Evolutionary conservation across 2,113 vertebrate genomes (phyloP).

Genomic region (Cryptomyrus ogoouensis): DNA sequence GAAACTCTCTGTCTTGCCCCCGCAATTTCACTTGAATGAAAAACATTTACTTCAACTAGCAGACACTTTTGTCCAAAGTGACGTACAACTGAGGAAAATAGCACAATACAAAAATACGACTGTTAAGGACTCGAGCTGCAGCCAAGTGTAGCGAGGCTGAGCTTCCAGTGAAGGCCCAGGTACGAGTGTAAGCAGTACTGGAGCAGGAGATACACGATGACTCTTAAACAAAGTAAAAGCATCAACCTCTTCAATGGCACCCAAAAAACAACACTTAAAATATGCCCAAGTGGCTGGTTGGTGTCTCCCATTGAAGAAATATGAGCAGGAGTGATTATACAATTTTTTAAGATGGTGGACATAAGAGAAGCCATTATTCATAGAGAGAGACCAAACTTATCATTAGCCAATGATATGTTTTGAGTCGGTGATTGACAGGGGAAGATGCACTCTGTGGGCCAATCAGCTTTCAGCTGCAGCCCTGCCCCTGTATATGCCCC

Average conservation of each 20-base stretch:
- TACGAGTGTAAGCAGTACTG: no score
- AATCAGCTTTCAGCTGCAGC: not conserved
- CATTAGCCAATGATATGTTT: not conserved
- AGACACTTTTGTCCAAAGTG: no score
- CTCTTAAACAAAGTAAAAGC: not conserved
- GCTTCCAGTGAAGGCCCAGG: no score
- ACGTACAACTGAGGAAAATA: no score
- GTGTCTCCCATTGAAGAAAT: conserved; percentile 23
- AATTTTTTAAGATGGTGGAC: not conserved
- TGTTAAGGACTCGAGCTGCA: no score
- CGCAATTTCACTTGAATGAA: not conserved
- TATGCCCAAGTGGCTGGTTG: conserved; percentile 43
- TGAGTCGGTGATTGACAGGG: not conserved
- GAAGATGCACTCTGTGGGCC: not conserved
- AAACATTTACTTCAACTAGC: not conserved
- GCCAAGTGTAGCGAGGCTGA: no score
- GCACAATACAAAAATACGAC: no score
- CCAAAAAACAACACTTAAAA: conserved; percentile 29
- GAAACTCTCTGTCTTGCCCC: not conserved
- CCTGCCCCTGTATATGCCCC: no score
- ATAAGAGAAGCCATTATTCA: not conserved
- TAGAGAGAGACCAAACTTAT: not conserved
- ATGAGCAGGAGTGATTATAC: not conserved
- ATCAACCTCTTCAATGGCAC: not conserved
- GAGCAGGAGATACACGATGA: no score